Conservation (phyloP, 2,888 invertebrate genomes). For the Stenichneumon culpator region DNA sequence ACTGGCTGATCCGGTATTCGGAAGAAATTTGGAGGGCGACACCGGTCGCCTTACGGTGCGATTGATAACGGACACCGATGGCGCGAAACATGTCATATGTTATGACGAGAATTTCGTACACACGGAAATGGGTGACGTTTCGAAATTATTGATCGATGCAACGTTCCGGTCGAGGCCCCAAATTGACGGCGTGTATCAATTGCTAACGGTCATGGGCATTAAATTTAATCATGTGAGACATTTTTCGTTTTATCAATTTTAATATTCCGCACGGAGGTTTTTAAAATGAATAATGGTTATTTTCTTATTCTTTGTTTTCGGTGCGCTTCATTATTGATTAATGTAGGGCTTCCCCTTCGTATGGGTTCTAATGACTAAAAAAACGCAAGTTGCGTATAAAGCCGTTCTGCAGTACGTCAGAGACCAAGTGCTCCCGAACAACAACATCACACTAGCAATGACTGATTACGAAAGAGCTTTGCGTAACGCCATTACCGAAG, state of each 20-base stretch:
- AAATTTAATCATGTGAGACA: slow-evolving; percentile 43
- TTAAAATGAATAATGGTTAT: background rate
- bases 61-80: slow-evolving; percentile 24
- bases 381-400: slow-evolving; percentile 12
- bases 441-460: background rate
- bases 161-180: slow-evolving; percentile 36
- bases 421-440: background rate
- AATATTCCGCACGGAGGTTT: background rate
- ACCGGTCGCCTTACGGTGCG: slow-evolving; percentile 32
- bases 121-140: slow-evolving; percentile 24
- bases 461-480: slow-evolving; percentile 11
- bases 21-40: slow-evolving; percentile 35
- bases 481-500: background rate
- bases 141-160: slow-evolving; percentile 37
- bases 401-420: slow-evolving; percentile 6
- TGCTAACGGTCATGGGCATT: slow-evolving; percentile 42
- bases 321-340: background rate
- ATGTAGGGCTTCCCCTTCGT: slow-evolving; percentile 25
- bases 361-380: slow-evolving; percentile 9
- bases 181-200: slow-evolving; percentile 26
- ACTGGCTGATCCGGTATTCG: slow-evolving; percentile 28
- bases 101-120: slow-evolving; percentile 27
- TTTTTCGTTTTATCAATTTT: background rate
- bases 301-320: background rate
- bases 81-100: slow-evolving; percentile 20